Base-by-base conservation (phyloP, 2,113 vertebrate species). In the Strix aluco region DNA sequence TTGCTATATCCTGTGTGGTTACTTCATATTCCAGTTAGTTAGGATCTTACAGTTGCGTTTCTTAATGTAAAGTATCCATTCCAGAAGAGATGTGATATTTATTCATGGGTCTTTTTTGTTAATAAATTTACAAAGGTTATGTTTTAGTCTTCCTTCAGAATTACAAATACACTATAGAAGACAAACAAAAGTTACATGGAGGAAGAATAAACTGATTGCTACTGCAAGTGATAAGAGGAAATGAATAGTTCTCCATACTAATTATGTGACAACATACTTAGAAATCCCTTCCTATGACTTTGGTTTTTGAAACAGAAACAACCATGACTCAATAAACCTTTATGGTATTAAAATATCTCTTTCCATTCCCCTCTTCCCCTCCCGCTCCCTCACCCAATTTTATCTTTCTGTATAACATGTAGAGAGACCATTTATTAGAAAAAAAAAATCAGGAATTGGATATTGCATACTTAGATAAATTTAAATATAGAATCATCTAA, bases 371-470 rank as follows among this genome's bases (percentile, higher is more conserved):
- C 8, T 44, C 13, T 65, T 2, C 1, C 30, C 13, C 0, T 46
- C 14, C 10, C 3, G 32, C 1, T 4, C 9, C 14, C 10, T 73
- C 2, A 15, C 10, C 9, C 1, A 0, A 18, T 61, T 89, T 65
- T 73, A 40, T 18, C 11, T 74, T 61, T 73, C 22, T n/a, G 11
- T n/a, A 6, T 40, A 75, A 47, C 38, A 42, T 8, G 3, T 27
- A 71, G 15, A 78, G 18, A 78, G 15, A 78, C 1, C 7, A 52
- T 44, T 86, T 57, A 44, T 15, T 59, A 88, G 22, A 44, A 70
- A 61, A 61, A 77, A 72, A 54, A 44, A 11, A 29, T 21, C 25
- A 57, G 27, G 27, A 79, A 79, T 4, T 3, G 3, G 30, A 49
- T 62, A 62, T 52, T 85, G 18, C 3, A 26, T 42, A 44, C 20